Evolutionary conservation across 37 sponge, comb jelly and placozoan genomes (phyloP).

Genomic region (Chondrilla cf. caribensis): DNA sequence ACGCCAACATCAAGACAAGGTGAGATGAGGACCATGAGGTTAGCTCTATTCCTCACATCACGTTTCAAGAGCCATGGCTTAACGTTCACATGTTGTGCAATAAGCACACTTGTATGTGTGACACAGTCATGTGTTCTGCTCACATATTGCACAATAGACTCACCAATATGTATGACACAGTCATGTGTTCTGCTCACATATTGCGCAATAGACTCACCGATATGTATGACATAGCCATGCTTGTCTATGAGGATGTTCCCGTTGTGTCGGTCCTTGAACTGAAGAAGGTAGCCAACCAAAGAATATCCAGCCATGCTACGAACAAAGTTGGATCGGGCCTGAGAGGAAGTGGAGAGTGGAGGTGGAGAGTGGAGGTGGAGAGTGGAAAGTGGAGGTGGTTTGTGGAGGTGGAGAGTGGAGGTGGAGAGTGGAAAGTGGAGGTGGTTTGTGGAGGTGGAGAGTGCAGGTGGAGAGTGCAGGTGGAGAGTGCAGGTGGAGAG

Average conservation of each 20-base stretch:
- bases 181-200: constrained; percentile 70
- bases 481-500: no score
- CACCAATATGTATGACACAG: constrained; percentile 96
- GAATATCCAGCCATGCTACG: constrained; percentile 96
- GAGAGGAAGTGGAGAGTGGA: neutral
- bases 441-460: no score
- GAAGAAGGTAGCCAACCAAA: constrained; percentile 84
- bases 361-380: neutral
- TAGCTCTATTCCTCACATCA: no score
- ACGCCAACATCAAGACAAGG: neutral
- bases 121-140: constrained; percentile 81
- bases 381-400: neutral
- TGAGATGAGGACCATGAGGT: neutral
- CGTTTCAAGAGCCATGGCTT: no score
- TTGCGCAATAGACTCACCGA: constrained; percentile 69
- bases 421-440: no score
- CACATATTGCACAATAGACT: no score
- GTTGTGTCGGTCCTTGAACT: constrained; percentile 98
- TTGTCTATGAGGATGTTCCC: constrained; percentile 94
- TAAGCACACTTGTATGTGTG: constrained; percentile 81
- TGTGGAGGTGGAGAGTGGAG: no score
- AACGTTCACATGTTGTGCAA: no score
- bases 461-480: no score
- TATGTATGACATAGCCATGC: constrained; percentile 95
- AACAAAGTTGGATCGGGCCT: constrained; percentile 91